Evolutionary conservation across 92 coral and sea anemone species (phyloP), one percentile per base, ranked within the genome.

Genomic region (Heliopora coerulea): DNA sequence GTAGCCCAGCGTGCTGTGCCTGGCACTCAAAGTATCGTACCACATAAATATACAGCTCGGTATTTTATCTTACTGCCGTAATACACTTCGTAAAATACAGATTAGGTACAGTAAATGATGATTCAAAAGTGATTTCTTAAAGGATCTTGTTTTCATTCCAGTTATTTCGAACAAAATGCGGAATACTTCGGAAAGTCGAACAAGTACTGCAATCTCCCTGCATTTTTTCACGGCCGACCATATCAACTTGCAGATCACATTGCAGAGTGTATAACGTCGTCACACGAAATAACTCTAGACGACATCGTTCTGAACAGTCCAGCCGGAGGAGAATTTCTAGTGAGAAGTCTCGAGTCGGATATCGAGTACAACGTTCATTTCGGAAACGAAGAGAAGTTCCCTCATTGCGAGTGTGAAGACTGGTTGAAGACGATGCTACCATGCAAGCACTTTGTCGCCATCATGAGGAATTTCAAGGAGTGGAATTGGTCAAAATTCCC

Each of bases 351-450:
- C n/a, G 8, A 65, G 5, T 65, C 72, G 2, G 72, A 39, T 35
- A 8, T 65, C 4, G 31, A 65, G 26, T 21, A 65, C 25, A 39
- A 44, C 13, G 72, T 65, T 15, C 30, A 65, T 25, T 65, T 65
- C 41, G 82, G 74, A 49, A 54, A 49, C n/a, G 65, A 54, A 20
- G 49, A 67, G 24, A 35, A 13, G 24, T 48, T 63, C 10, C 81
- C 81, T 62, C 52, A 28, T 0, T 77, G 81, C 59, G 69, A 35
- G 62, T 77, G 81, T 56, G 20, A 62, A 28, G 63, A 62, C 9
- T 77, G 68, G 49, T 23, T 50, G 61, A 77, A 33, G 44, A 77
- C 49, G 18, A 77, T 62, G 81, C 31, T 66, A 50, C 74, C 73
- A 25, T 77, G 74, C 48, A 63, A 77, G 59, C 81, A 77, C 35